These are phyloP conservation scores for Strongylocentrotus purpuratus DNA, from an alignment of 35 echinoderm and acorn worm species.

Conservation along the genomic window DNA sequence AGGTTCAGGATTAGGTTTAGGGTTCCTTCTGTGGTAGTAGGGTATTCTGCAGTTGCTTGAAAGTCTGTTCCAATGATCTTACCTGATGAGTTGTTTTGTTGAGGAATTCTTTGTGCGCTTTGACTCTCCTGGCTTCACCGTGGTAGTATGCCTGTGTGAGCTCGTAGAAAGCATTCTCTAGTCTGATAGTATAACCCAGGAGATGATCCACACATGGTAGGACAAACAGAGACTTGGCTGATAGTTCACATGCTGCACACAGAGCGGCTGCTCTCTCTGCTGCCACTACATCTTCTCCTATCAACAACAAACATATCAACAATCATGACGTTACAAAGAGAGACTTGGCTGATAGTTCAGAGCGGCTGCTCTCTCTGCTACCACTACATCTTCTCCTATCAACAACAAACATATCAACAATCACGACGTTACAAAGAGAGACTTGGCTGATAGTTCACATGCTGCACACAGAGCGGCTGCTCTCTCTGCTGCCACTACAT, in stretches of 20 bases:
- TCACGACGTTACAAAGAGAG: slow-evolving; percentile 71
- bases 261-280: slow-evolving; percentile 97
- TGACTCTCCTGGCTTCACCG: slow-evolving; percentile 89
- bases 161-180: slow-evolving; percentile 99
- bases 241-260: slow-evolving; percentile 93
- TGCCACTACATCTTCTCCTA: slow-evolving; percentile 96
- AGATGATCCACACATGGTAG: slow-evolving; percentile 95
- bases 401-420: not conserved
- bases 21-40: too few species aligned
- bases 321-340: slow-evolving; percentile 67
- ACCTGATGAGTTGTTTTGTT: slow-evolving; percentile 99
- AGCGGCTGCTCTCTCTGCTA: slow-evolving; percentile 95
- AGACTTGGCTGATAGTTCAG: slow-evolving; percentile 97
- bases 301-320: not conserved
- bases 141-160: slow-evolving; percentile 92
- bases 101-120: slow-evolving; percentile 92
- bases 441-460: slow-evolving; percentile 97
- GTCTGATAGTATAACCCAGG: slow-evolving; percentile 93
- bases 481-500: slow-evolving; percentile 95
- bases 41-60: too few species aligned
- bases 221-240: slow-evolving; percentile 97
- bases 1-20: too few species aligned
- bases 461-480: slow-evolving; percentile 94
- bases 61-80: not conserved
- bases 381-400: slow-evolving; percentile 93